Percentiles rank a stretch among this genome's conserved stretches.
phyloP scores from a whole-genome alignment of 2,797 vertebrate species.

The Monodelphis domestica region DNA sequence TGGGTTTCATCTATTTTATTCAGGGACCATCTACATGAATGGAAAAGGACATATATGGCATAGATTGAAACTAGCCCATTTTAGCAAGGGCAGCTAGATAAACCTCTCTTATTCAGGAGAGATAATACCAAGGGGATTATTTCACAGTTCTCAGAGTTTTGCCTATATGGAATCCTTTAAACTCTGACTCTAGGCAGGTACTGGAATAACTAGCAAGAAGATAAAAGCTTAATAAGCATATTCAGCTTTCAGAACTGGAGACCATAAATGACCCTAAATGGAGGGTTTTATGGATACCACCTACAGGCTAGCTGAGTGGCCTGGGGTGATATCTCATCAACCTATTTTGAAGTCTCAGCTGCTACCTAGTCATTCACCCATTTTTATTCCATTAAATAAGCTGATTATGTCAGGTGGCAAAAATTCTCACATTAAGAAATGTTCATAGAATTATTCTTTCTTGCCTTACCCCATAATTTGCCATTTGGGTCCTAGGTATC shows the following conservation, averaged over 20 bases:
- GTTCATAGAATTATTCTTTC: slow-evolving; percentile 41
- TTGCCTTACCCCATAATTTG: slow-evolving; percentile 56
- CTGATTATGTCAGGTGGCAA: slow-evolving; percentile 54
- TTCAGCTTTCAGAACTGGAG: neutral
- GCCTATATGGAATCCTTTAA: neutral
- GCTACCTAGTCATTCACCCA: slow-evolving; percentile 34
- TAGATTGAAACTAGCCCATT: neutral
- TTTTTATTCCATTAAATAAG: slow-evolving; percentile 52
- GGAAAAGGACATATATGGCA: neutral
- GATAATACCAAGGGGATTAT: neutral
- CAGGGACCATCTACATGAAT: neutral
- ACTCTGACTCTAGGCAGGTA: neutral
- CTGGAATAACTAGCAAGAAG: neutral
- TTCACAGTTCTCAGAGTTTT: neutral
- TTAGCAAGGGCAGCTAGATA: neutral
- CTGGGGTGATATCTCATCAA: slow-evolving; percentile 4
- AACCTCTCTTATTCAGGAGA: neutral
- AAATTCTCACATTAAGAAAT: slow-evolving; percentile 48
- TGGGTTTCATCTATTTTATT: neutral
- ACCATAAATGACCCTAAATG: neutral
- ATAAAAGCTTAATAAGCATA: neutral
- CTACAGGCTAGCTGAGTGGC: slow-evolving; percentile 51
- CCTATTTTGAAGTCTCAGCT: slow-evolving; percentile 43
- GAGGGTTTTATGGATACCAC: neutral
- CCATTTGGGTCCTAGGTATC: neutral